phyloP scores from a whole-genome alignment of 2,888 invertebrate genomes.

The Zonitis immaculata region DNA sequence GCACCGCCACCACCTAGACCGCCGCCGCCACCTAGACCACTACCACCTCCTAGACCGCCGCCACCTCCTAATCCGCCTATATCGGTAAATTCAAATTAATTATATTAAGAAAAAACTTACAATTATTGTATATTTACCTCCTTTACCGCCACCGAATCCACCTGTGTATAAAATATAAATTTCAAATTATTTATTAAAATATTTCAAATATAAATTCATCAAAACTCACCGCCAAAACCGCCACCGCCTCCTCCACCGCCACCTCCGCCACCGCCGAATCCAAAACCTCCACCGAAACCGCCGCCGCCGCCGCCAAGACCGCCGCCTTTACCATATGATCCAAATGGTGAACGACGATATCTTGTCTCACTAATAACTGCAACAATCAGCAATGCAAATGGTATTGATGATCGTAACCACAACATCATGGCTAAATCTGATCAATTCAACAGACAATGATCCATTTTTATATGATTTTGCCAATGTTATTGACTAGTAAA shows the following conservation, averaged over 20 bases:
- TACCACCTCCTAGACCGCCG: background rate
- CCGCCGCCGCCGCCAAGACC: slow-evolving; percentile 3
- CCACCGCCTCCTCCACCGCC: slow-evolving; percentile 33
- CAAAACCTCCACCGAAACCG: background rate
- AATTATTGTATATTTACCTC: background rate
- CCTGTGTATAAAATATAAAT: slow-evolving; percentile 40
- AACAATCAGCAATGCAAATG: slow-evolving; percentile 8
- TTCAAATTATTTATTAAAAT: slow-evolving; percentile 10
- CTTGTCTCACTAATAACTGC: slow-evolving; percentile 7
- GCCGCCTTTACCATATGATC: slow-evolving; percentile 12
- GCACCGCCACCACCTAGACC: background rate
- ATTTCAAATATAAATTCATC: too few species aligned
- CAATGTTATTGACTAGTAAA: background rate
- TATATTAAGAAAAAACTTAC: too few species aligned
- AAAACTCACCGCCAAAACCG: slow-evolving; percentile 12
- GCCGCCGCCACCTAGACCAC: background rate
- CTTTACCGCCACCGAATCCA: slow-evolving; percentile 4
- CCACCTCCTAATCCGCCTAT: background rate
- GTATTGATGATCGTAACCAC: slow-evolving; percentile 10
- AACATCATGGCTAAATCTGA: slow-evolving; percentile 11
- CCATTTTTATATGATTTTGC: slow-evolving; percentile 11
- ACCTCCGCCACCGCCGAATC: slow-evolving; percentile 40
- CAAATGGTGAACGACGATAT: slow-evolving; percentile 21
- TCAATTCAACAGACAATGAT: slow-evolving; percentile 4
- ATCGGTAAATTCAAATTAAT: too few species aligned